Conservation (phyloP, 1,140 invertebrate genomes). For the Drosophila nasuta region DNA sequence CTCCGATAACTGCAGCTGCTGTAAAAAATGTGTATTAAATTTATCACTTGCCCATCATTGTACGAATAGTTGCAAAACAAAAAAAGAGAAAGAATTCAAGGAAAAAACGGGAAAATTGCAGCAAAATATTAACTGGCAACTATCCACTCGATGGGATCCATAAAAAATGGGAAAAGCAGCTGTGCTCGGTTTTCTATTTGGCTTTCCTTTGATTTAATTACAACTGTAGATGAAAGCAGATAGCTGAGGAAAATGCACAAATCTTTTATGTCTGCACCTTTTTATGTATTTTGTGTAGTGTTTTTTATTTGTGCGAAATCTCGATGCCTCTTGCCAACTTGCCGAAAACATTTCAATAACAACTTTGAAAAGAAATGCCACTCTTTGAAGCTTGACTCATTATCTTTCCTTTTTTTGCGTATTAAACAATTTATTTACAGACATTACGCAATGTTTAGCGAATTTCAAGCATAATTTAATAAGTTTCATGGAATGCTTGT, state of each 20-base stretch:
- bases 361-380: background rate
- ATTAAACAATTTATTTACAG: background rate
- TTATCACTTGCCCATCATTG: conserved; percentile 51
- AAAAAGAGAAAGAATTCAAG: background rate
- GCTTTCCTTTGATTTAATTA: conserved; percentile 10
- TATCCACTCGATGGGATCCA: background rate
- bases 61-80: background rate
- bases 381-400: background rate
- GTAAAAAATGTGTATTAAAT: conserved; percentile 59
- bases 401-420: background rate
- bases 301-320: background rate
- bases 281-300: background rate
- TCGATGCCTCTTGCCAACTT: background rate
- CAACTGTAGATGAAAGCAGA: background rate
- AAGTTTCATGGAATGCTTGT: background rate
- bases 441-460: conserved; percentile 1
- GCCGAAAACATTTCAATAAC: background rate
- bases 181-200: background rate
- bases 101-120: conserved; percentile 4
- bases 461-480: background rate
- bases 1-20: conserved; percentile 68
- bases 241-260: background rate
- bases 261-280: background rate
- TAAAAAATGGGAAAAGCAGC: conserved; percentile 1
- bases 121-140: conserved; percentile 5